These are phyloP conservation scores for Hemaris fuciformis DNA, from an alignment of 2,888 invertebrate species.

Conservation along the genomic window DNA sequence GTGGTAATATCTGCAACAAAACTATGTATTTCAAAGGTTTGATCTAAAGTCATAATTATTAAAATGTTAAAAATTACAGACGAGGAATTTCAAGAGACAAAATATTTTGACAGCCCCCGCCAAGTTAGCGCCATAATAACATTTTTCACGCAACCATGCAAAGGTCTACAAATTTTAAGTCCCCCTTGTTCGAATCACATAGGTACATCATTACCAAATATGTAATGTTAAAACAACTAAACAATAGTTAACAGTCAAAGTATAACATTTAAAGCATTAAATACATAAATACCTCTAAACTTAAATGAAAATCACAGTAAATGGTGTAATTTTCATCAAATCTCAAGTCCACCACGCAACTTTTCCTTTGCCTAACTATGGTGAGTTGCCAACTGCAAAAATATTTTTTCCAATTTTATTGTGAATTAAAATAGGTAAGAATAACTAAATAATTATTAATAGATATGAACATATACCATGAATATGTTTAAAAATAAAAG, in stretches of 20 bases:
- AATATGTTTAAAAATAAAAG: too few species aligned
- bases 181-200: neutral
- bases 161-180: conserved; percentile 8
- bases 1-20: neutral
- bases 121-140: conserved; percentile 26
- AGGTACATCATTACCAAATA: neutral
- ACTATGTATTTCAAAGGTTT: neutral
- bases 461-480: too few species aligned
- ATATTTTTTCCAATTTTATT: neutral
- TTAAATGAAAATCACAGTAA: neutral
- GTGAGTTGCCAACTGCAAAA: neutral
- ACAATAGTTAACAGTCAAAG: neutral
- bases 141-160: conserved; percentile 21
- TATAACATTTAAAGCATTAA: neutral
- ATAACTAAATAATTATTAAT: too few species aligned
- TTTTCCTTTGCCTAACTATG: neutral
- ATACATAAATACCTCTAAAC: neutral
- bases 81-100: too few species aligned
- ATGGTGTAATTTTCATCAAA: neutral
- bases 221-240: neutral
- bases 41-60: neutral
- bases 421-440: too few species aligned
- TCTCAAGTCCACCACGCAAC: neutral
- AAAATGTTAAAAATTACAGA: too few species aligned
- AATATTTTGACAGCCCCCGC: conserved; percentile 26